Conservation (phyloP, 2,888 invertebrate genomes). For the Baronia brevicornis region DNA sequence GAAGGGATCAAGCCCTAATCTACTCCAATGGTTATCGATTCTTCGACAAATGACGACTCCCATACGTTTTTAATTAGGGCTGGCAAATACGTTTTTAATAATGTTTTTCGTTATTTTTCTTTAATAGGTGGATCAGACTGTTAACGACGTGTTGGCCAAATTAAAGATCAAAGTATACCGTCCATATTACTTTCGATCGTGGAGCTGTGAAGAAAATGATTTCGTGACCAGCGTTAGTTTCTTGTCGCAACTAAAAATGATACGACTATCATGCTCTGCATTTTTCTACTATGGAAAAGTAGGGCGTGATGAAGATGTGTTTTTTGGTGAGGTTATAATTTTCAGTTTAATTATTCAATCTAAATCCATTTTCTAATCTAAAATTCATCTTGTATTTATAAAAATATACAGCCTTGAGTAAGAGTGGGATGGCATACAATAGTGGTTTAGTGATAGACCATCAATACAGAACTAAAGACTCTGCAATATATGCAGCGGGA, state of each 20-base stretch:
- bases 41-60: too few species aligned
- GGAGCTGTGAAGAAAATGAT: conserved; percentile 46
- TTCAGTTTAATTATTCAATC: background rate
- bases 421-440: conserved; percentile 73
- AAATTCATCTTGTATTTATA: background rate
- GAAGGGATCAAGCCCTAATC: too few species aligned
- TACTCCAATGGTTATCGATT: too few species aligned
- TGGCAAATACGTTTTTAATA: too few species aligned
- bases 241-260: conserved; percentile 53
- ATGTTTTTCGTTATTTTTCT: conserved; percentile 2
- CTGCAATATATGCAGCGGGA: conserved; percentile 80
- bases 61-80: too few species aligned
- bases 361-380: background rate
- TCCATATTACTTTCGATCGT: conserved; percentile 73
- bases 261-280: conserved; percentile 67
- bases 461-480: conserved; percentile 78
- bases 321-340: conserved; percentile 41
- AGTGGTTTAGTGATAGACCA: conserved; percentile 78
- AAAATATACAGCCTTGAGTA: conserved; percentile 63
- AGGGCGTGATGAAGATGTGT: conserved; percentile 58
- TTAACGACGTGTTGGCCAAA: conserved; percentile 48
- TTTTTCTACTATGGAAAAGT: conserved; percentile 74
- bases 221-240: conserved; percentile 60
- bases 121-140: conserved; percentile 66
- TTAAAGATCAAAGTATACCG: conserved; percentile 62